Conservation (phyloP, 2,797 vertebrate genomes). For the Hydrocynus forskahlii region DNA sequence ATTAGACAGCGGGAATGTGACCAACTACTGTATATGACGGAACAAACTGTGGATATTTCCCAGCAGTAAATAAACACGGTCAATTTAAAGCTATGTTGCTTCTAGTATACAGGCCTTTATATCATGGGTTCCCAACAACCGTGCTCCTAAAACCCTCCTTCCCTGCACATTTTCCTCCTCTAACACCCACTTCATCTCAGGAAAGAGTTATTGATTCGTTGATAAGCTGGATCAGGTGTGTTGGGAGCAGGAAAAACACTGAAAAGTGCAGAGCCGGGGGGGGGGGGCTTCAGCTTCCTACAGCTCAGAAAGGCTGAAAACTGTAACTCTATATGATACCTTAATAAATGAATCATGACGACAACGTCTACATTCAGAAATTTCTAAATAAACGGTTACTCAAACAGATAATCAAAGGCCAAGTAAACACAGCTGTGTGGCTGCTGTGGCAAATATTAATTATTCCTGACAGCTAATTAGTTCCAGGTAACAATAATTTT, state of each 20-base stretch:
- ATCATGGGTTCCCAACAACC: too few species aligned
- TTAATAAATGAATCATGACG: constrained; percentile 35
- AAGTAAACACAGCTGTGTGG: constrained; percentile 35
- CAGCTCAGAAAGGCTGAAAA: too few species aligned
- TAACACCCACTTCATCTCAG: too few species aligned
- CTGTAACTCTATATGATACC: not conserved
- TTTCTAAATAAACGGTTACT: constrained; percentile 21
- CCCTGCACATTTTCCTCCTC: too few species aligned
- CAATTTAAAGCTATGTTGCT: not conserved
- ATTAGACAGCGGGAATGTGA: not conserved
- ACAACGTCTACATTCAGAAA: constrained; percentile 40
- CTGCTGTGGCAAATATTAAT: constrained; percentile 53
- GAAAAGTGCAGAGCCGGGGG: too few species aligned
- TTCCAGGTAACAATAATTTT: constrained; percentile 38
- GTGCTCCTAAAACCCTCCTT: too few species aligned
- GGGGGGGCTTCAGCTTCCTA: too few species aligned
- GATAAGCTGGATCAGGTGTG: too few species aligned
- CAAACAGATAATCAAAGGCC: constrained; percentile 33
- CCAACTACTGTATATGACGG: not conserved
- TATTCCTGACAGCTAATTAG: constrained; percentile 52
- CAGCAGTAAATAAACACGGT: not conserved
- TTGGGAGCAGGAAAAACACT: too few species aligned
- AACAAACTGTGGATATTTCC: not conserved
- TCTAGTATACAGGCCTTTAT: not conserved
- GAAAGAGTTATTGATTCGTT: too few species aligned